Evolutionary conservation across 1,140 invertebrate species (phyloP).

Genomic region (Diorhabda sublineata): DNA sequence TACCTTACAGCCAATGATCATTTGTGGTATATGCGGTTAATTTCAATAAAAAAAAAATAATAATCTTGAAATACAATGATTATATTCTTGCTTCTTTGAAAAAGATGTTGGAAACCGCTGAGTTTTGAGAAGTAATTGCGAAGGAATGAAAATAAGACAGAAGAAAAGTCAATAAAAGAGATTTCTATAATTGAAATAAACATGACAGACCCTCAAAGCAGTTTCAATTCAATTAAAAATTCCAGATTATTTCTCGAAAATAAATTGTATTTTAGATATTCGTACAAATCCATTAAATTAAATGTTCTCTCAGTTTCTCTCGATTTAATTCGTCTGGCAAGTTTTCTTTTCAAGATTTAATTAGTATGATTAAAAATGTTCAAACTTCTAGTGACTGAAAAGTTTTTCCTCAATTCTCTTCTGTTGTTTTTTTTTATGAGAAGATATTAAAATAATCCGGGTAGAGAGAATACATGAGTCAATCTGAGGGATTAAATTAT

Average conservation of each 20-base stretch:
- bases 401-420: not conserved
- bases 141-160: not conserved
- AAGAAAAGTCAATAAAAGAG: conserved; percentile 22
- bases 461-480: not conserved
- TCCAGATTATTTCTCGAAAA: conserved; percentile 29
- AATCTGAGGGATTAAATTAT: not conserved
- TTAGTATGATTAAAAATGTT: conserved; percentile 26
- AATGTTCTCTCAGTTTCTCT: conserved; percentile 18
- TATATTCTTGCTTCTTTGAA: not conserved
- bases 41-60: no score
- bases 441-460: not conserved
- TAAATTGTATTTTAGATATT: conserved; percentile 28
- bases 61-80: no score
- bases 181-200: conserved; percentile 36
- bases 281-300: conserved; percentile 20
- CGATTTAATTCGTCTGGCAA: conserved; percentile 17
- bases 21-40: no score
- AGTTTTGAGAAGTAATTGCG: not conserved
- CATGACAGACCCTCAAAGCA: conserved; percentile 32
- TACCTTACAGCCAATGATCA: no score
- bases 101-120: conserved; percentile 5
- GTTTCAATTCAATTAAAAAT: conserved; percentile 34
- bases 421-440: not conserved
- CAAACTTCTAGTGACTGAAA: not conserved
- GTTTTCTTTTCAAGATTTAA: conserved; percentile 23